Conservation (phyloP, 2,888 invertebrate genomes). For the Agriopis aurantiaria region DNA sequence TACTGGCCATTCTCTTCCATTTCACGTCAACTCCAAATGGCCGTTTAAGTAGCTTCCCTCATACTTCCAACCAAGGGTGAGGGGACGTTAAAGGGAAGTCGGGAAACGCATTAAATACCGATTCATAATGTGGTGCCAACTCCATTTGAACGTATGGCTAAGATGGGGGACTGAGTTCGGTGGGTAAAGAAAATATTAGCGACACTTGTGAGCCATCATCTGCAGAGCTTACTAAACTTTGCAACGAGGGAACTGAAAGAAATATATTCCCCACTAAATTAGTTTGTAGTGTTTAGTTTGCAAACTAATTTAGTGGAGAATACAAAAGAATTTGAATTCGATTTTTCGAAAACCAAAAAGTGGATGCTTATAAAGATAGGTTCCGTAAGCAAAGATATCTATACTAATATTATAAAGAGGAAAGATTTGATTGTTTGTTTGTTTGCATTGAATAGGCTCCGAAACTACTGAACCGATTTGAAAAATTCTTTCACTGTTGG, state of each 20-base stretch:
- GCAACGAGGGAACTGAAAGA: neutral
- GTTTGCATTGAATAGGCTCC: no score
- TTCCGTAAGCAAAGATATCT: no score
- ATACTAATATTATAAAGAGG: no score
- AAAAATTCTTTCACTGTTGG: no score
- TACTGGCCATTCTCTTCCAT: slow-evolving; percentile 18
- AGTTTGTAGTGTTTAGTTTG: no score
- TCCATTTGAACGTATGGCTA: slow-evolving; percentile 41
- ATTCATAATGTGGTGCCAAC: slow-evolving; percentile 62
- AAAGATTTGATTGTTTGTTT: no score
- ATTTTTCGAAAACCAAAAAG: no score
- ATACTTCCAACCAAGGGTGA: slow-evolving; percentile 29
- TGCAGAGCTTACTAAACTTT: neutral
- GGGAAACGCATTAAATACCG: slow-evolving; percentile 59
- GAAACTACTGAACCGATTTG: no score
- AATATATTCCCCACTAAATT: neutral
- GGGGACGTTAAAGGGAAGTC: slow-evolving; percentile 41
- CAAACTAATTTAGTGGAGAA: neutral
- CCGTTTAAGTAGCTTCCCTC: slow-evolving; percentile 34
- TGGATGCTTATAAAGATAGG: no score
- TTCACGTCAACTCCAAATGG: slow-evolving; percentile 22
- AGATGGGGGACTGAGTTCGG: slow-evolving; percentile 9
- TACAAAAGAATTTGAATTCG: neutral
- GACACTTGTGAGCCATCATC: slow-evolving; percentile 2
- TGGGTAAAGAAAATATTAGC: slow-evolving; percentile 23